Conservation (phyloP, 2,888 invertebrate genomes). For the Eurytoma adleriae region DNA sequence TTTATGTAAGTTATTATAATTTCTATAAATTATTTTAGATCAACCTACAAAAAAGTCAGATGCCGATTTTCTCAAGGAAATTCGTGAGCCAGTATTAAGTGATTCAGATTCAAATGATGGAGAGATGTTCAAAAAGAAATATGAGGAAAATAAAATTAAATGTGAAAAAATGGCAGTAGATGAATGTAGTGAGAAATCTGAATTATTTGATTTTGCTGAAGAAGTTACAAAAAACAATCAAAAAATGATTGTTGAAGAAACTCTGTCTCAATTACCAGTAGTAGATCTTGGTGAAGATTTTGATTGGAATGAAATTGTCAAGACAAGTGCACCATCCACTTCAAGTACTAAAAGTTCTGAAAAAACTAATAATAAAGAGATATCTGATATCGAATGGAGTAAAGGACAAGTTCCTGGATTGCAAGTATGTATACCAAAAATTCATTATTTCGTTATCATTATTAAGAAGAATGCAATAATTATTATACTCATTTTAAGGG, state of each 20-base stretch:
- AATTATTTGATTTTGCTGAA: conserved; percentile 37
- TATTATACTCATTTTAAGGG: conserved; percentile 61
- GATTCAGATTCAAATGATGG: conserved; percentile 66
- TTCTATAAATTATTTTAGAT: conserved; percentile 18
- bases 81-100: conserved; percentile 61
- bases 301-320: conserved; percentile 56
- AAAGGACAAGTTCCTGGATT: conserved; percentile 70
- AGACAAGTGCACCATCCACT: conserved; percentile 1
- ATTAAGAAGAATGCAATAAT: not conserved
- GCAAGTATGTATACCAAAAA: conserved; percentile 56
- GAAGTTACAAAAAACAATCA: not conserved
- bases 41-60: conserved; percentile 29
- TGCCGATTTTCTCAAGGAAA: conserved; percentile 47
- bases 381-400: conserved; percentile 66
- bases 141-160: not conserved
- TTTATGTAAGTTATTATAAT: not conserved
- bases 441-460: not conserved
- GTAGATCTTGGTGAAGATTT: conserved; percentile 73
- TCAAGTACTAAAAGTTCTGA: conserved; percentile 9
- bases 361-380: conserved; percentile 34
- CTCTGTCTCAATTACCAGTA: conserved; percentile 67
- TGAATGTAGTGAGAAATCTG: conserved; percentile 41
- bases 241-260: conserved; percentile 56
- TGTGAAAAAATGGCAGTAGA: conserved; percentile 1
- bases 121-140: conserved; percentile 37